Percentiles rank a stretch among this genome's conserved stretches.
Evolutionary conservation across 2,113 vertebrate species (phyloP).

Genomic region (Myrmecobius fasciatus): DNA sequence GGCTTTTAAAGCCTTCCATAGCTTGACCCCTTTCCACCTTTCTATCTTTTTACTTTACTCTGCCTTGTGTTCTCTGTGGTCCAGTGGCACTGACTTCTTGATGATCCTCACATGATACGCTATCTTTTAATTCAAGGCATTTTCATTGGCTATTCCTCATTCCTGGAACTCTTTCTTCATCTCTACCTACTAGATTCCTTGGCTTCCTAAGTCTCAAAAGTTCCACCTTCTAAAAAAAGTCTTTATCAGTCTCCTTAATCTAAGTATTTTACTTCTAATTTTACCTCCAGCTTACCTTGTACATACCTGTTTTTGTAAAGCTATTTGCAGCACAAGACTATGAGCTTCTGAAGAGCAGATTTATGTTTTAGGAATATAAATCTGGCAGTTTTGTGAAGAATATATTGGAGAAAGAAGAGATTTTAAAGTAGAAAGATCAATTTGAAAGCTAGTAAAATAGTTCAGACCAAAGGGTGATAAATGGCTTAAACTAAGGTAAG

Average conservation of each 20-base stretch:
- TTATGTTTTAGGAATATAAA: not conserved
- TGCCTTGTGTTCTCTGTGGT: not conserved
- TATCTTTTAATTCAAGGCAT: no score
- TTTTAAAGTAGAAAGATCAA: not conserved
- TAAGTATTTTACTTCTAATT: no score
- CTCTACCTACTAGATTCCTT: no score
- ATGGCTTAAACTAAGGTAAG: not conserved
- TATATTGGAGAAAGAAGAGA: not conserved
- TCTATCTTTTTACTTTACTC: not conserved
- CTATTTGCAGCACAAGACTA: no score
- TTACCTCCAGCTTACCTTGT: no score
- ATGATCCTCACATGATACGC: not conserved
- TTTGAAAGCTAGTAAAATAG: not conserved
- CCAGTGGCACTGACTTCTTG: not conserved
- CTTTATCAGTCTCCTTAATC: no score
- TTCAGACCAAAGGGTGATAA: not conserved
- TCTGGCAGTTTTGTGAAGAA: not conserved
- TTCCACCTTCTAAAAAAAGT: no score
- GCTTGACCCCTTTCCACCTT: not conserved
- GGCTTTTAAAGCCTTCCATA: not conserved
- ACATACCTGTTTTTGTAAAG: no score
- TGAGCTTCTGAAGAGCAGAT: not conserved
- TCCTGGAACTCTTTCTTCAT: no score
- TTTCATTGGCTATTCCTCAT: no score
- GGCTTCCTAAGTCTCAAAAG: no score